Conservation (phyloP, 37 sponge, comb jelly and placozoan genomes). For the Sycon ciliatum region DNA sequence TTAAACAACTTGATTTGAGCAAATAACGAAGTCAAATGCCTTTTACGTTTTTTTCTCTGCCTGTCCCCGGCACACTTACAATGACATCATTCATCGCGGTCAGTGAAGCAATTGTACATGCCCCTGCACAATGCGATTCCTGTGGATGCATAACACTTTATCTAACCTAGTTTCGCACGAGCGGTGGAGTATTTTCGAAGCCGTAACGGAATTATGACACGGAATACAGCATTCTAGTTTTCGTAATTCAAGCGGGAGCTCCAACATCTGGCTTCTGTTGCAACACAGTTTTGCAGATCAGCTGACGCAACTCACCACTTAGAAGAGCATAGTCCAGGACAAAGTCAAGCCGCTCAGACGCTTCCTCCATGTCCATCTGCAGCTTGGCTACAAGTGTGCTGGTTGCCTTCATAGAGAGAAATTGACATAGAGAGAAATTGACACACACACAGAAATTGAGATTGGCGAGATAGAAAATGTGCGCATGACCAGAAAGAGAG, state of each 20-base stretch:
- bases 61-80: too few relatives aligned
- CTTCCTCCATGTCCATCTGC: constrained; percentile 59
- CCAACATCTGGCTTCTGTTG: neutral
- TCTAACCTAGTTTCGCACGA: too few relatives aligned
- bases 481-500: neutral
- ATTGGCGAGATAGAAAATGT: neutral
- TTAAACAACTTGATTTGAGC: too few relatives aligned
- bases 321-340: constrained; percentile 78
- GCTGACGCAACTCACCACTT: constrained; percentile 18
- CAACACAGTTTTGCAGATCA: neutral
- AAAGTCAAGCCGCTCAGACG: constrained; percentile 68
- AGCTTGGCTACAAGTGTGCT: constrained; percentile 12
- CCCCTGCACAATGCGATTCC: too few relatives aligned
- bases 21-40: too few relatives aligned
- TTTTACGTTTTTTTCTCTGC: too few relatives aligned
- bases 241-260: neutral
- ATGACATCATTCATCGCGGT: too few relatives aligned
- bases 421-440: neutral
- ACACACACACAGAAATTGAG: neutral
- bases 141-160: too few relatives aligned
- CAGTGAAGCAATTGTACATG: too few relatives aligned
- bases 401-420: neutral
- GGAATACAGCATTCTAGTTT: neutral
- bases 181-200: too few relatives aligned
- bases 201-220: neutral